A percentile compares a stretch with the other conserved stretches of the same genome.
phyloP scores from a whole-genome alignment of 2,113 vertebrate species.

The Anarhynchus alexandrinus region DNA sequence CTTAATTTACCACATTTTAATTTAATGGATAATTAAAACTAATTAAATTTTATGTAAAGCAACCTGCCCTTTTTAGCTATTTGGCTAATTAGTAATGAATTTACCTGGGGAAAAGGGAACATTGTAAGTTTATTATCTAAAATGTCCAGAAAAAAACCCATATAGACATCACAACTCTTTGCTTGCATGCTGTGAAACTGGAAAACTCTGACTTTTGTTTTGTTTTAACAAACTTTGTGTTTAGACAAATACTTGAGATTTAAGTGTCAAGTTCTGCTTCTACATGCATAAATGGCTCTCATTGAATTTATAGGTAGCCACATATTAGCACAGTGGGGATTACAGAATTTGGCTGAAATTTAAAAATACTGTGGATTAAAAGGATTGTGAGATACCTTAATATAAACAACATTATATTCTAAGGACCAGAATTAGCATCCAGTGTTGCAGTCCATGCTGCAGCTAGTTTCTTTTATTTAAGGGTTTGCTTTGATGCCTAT shows the following conservation, averaged over 20 bases:
- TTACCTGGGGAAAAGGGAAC: background rate
- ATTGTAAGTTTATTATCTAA: background rate
- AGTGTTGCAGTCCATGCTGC: background rate
- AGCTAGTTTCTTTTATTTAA: background rate
- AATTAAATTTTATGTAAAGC: slow-evolving; percentile 28
- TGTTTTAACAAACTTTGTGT: background rate
- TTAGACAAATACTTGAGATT: background rate
- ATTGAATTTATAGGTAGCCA: background rate
- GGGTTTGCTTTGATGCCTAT: background rate
- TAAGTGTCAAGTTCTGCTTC: background rate
- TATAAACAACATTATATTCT: background rate
- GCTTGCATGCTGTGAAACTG: background rate
- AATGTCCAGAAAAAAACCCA: background rate
- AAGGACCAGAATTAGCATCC: background rate
- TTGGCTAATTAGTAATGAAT: background rate
- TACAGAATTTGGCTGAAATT: background rate
- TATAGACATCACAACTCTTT: background rate
- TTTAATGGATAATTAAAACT: slow-evolving; percentile 47
- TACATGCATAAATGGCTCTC: background rate
- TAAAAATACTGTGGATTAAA: background rate
- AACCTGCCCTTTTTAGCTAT: background rate
- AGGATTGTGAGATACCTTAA: background rate
- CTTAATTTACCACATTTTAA: slow-evolving; percentile 19
- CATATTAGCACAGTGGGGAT: background rate
- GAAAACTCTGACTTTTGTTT: background rate